These are phyloP conservation scores for Virgularia gustaviana DNA, from an alignment of 92 coral and sea anemone species.

Conservation along the genomic window DNA sequence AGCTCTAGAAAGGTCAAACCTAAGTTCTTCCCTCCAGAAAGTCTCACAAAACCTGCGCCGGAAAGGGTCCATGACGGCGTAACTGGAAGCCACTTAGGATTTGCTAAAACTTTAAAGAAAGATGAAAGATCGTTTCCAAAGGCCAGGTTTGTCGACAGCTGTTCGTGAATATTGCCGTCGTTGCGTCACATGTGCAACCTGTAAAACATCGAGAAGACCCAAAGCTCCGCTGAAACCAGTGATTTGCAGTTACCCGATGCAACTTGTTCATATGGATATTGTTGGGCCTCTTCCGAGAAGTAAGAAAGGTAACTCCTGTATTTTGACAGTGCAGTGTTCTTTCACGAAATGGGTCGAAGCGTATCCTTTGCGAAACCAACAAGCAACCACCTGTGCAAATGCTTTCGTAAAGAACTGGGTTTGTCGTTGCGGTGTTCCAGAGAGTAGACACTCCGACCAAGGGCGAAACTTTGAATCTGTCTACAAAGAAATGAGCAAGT, in stretches of 20 bases:
- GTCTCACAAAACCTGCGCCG: conserved; percentile 20
- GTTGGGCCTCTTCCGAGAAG: conserved; percentile 46
- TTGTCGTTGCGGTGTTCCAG: conserved; percentile 46
- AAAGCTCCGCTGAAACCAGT: background rate
- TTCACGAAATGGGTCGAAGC: conserved; percentile 65
- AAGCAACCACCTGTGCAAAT: conserved; percentile 48
- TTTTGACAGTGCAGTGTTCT: conserved; percentile 40
- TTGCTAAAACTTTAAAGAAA: conserved; percentile 47
- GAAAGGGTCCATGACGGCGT: conserved; percentile 40
- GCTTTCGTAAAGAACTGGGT: conserved; percentile 51
- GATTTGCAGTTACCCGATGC: background rate
- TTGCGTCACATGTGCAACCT: conserved; percentile 37
- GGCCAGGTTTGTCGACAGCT: conserved; percentile 45
- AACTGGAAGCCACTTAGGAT: conserved; percentile 43
- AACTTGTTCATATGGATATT: conserved; percentile 1
- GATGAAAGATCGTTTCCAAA: conserved; percentile 52
- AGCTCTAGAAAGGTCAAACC: background rate
- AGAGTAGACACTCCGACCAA: conserved; percentile 50
- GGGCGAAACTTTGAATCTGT: conserved; percentile 59
- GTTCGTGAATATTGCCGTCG: conserved; percentile 43
- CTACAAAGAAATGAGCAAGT: conserved; percentile 30
- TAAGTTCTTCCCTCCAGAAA: conserved; percentile 33
- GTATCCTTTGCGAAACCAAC: conserved; percentile 39
- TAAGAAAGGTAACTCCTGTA: conserved; percentile 39
- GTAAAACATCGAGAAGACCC: conserved; percentile 10